Evolutionary conservation across 2,797 vertebrate species (phyloP), one percentile per base, ranked within the genome.

Genomic region (Diplodus sargus): DNA sequence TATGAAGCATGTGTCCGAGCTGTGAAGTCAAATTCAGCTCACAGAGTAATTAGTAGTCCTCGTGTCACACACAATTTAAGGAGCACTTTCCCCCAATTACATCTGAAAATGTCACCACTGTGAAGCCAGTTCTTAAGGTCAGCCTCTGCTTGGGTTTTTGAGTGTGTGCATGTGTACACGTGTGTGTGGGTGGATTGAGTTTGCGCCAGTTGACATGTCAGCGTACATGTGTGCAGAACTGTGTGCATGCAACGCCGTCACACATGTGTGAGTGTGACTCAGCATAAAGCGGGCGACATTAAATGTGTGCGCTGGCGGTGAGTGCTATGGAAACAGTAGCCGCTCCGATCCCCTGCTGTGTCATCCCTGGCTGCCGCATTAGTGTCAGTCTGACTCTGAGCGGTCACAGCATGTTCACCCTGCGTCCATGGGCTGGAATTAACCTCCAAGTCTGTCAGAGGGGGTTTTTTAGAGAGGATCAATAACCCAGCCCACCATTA

Each of bases 401-500:
- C n/a, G 17, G 67, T 79, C 90, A 68, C 88, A 92, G 88, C 83
- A 25, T 82, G 89, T 74, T 87, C 72, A 76, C 82, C 71, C 79
- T 39, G 73, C 25, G 11, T 75, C 74, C 17, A 6, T 63, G 79
- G 47, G 75, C 51, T 10, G 45, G 73, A 85, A 86, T 80, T 85
- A 85, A 87, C 86, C 82, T 84, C 73, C 28, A 34, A 62, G 78
- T 77, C 85, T 64, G 75, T 87, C 77, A 85, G 49, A 81, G 59
- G 39, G 48, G 17, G 3, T 77, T 90, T 80, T 80, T 80, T 69
- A 84, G 34, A 76, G 60, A 54, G 16, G 79, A 90, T 91, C 84
- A 69, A 90, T 90, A 86, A 78, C 22, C 9, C 67, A 70, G 12
- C 45, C 39, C 43, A 42, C 52, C 51, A 70, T 80, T 74, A 67